Conservation (phyloP, 2,888 invertebrate species). For the Erebia palarica region DNA sequence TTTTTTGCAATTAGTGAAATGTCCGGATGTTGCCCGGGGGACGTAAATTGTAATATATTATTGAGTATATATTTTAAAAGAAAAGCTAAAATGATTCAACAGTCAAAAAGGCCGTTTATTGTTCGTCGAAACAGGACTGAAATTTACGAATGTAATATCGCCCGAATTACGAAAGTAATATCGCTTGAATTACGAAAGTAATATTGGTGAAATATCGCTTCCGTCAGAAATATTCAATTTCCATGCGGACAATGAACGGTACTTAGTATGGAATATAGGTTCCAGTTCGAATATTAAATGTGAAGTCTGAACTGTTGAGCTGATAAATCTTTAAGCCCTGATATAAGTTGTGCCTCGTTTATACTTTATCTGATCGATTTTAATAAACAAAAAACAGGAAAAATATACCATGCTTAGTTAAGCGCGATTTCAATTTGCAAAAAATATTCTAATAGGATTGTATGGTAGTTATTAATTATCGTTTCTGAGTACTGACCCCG, state of each 20-base stretch:
- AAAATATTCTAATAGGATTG: too few relatives aligned
- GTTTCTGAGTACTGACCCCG: too few relatives aligned
- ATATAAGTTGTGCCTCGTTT: constrained; percentile 20
- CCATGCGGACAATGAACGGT: constrained; percentile 25
- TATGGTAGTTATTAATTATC: too few relatives aligned
- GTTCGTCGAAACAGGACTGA: constrained; percentile 2
- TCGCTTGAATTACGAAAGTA: constrained; percentile 18
- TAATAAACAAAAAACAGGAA: not conserved
- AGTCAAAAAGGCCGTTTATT: constrained; percentile 14
- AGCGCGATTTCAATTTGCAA: not conserved
- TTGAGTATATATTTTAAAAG: constrained; percentile 1
- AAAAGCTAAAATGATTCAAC: not conserved
- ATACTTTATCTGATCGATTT: constrained; percentile 7
- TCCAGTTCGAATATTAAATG: constrained; percentile 30
- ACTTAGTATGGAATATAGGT: constrained; percentile 33
- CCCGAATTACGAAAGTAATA: constrained; percentile 20
- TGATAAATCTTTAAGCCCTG: constrained; percentile 32
- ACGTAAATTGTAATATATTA: not conserved
- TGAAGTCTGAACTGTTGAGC: constrained; percentile 28
- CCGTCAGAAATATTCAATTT: constrained; percentile 38
- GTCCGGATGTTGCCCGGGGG: not conserved
- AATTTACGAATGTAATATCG: constrained; percentile 23
- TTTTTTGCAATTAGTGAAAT: not conserved
- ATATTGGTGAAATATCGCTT: constrained; percentile 27
- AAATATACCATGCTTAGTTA: not conserved